Conservation (phyloP, 2,113 vertebrate genomes). For the Myotis lucifugus region DNA sequence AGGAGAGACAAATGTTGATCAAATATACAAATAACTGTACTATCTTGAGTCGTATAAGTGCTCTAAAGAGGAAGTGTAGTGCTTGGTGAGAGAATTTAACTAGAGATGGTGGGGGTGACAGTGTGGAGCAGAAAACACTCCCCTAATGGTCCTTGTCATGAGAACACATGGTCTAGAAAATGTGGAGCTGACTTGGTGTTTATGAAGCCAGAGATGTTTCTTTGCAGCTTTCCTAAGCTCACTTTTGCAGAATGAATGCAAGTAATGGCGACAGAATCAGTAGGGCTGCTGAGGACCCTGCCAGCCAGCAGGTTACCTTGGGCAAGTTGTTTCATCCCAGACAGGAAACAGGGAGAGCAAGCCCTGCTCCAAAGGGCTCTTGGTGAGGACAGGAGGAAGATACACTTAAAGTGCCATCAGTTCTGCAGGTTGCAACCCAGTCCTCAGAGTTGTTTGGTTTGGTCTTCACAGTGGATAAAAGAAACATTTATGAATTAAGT, state of each 20-base stretch:
- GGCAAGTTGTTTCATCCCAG: background rate
- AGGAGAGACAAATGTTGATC: background rate
- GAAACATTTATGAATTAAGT: background rate
- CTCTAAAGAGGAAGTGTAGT: background rate
- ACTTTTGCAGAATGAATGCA: background rate
- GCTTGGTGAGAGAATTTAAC: background rate
- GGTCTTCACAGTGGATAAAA: background rate
- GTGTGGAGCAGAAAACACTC: background rate
- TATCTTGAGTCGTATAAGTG: background rate
- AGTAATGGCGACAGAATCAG: no score
- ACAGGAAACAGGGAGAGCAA: background rate
- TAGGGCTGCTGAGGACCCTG: background rate
- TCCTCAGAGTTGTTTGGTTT: background rate
- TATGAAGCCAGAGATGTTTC: background rate
- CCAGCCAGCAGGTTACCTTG: background rate
- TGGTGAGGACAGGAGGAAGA: background rate
- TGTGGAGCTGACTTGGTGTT: background rate
- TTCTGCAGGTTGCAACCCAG: background rate
- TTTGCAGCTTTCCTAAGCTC: background rate
- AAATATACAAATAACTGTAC: background rate
- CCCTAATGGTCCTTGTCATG: background rate
- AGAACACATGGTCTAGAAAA: background rate
- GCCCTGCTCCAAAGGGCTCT: background rate
- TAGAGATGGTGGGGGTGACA: background rate
- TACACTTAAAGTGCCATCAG: background rate